Evolutionary conservation across 2,797 vertebrate genomes (phyloP).

Genomic region (Forpus xanthops): DNA sequence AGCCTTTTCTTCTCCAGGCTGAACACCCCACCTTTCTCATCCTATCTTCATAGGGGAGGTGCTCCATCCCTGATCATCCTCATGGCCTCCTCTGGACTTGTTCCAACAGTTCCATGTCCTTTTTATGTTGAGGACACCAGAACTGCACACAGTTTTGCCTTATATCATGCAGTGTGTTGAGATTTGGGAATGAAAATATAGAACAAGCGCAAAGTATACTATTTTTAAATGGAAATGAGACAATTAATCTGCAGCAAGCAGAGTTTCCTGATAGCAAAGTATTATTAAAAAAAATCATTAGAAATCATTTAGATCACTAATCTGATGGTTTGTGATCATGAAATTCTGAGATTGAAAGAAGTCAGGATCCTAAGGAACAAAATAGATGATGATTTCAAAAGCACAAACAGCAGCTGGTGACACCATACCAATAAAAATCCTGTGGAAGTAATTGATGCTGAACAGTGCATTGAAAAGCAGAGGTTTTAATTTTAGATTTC

Average conservation of each 20-base stretch:
- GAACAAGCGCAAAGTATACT: background rate
- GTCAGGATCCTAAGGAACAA: background rate
- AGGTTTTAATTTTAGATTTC: background rate
- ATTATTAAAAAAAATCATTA: background rate
- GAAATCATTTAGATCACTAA: background rate
- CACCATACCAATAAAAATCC: background rate
- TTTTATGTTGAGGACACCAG: too few species aligned
- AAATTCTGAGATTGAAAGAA: background rate
- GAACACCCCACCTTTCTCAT: too few species aligned
- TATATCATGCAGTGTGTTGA: fast-evolving
- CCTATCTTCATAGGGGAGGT: too few species aligned
- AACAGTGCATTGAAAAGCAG: background rate
- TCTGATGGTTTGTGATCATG: background rate
- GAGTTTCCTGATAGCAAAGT: background rate
- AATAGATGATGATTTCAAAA: background rate
- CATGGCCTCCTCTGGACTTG: too few species aligned
- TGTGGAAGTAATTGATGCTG: background rate
- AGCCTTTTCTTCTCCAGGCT: too few species aligned
- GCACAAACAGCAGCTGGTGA: background rate
- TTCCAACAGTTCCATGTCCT: too few species aligned
- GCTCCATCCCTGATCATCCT: too few species aligned
- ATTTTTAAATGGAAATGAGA: background rate
- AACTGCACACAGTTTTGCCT: too few species aligned
- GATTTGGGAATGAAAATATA: background rate
- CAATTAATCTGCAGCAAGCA: background rate